These are phyloP conservation scores for Antheraea yamamai DNA, from an alignment of 2,888 invertebrate species.

Conservation along the genomic window DNA sequence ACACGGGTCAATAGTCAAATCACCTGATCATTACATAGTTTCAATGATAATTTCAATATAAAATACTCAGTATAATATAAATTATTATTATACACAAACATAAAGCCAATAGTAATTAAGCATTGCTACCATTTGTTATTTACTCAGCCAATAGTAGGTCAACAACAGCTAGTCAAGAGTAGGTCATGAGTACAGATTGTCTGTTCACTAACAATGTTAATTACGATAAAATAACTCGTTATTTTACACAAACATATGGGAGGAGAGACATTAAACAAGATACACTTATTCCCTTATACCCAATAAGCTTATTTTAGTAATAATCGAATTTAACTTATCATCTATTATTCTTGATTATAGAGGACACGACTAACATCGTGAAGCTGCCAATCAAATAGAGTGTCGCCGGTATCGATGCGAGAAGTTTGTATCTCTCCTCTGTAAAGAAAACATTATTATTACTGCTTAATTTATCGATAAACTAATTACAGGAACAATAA, in stretches of 20 bases:
- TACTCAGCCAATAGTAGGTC: too few relatives aligned
- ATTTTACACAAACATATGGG: not conserved
- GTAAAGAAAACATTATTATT: constrained; percentile 66
- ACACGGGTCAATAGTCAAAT: too few relatives aligned
- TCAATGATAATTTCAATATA: too few relatives aligned
- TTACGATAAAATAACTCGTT: too few relatives aligned
- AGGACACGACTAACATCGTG: constrained; percentile 82
- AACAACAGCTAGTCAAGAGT: too few relatives aligned
- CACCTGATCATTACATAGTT: too few relatives aligned
- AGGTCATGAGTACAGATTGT: too few relatives aligned
- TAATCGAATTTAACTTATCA: constrained; percentile 51
- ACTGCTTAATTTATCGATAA: not conserved
- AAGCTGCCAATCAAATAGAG: constrained; percentile 89
- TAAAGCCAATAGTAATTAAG: too few relatives aligned
- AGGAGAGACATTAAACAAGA: not conserved
- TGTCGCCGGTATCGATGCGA: constrained; percentile 90
- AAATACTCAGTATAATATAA: too few relatives aligned
- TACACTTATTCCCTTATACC: not conserved
- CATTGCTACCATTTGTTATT: too few relatives aligned
- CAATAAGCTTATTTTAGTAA: not conserved
- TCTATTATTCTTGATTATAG: constrained; percentile 57
- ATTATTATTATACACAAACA: too few relatives aligned
- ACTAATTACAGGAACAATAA: not conserved
- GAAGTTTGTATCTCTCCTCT: constrained; percentile 89
- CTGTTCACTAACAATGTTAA: too few relatives aligned